phyloP scores from a whole-genome alignment of 2,797 vertebrate species.

The Kryptopterus vitreolus region DNA sequence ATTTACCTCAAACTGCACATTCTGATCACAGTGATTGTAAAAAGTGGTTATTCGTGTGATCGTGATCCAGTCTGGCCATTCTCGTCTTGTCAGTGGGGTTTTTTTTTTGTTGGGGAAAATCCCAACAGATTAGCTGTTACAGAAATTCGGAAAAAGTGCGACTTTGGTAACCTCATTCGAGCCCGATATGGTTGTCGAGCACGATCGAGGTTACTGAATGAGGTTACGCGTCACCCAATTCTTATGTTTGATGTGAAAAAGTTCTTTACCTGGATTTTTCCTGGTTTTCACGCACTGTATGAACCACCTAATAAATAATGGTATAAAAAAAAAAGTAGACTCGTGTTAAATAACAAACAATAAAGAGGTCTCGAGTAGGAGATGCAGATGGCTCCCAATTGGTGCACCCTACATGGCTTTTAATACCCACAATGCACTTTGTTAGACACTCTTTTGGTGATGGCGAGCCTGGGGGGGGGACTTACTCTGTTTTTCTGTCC shows the following conservation, averaged over 20 bases:
- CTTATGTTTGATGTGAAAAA: neutral
- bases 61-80: neutral
- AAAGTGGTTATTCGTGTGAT: neutral
- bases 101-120: no score
- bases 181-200: no score
- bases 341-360: no score
- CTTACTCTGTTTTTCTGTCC: constrained; percentile 14
- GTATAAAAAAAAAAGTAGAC: neutral
- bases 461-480: neutral
- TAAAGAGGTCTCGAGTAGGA: neutral
- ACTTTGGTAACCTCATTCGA: no score
- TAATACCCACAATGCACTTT: constrained; percentile 12
- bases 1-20: neutral
- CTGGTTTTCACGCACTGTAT: neutral
- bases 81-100: no score
- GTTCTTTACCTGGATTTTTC: neutral
- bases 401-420: neutral
- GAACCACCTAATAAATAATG: neutral
- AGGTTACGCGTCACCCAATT: neutral
- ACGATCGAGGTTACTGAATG: no score
- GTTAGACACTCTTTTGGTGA: neutral
- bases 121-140: no score
- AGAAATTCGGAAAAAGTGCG: no score
- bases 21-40: neutral
- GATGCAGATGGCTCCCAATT: neutral